Conservation (phyloP, 2,113 vertebrate genomes). For the Brienomyrus brachyistius region DNA sequence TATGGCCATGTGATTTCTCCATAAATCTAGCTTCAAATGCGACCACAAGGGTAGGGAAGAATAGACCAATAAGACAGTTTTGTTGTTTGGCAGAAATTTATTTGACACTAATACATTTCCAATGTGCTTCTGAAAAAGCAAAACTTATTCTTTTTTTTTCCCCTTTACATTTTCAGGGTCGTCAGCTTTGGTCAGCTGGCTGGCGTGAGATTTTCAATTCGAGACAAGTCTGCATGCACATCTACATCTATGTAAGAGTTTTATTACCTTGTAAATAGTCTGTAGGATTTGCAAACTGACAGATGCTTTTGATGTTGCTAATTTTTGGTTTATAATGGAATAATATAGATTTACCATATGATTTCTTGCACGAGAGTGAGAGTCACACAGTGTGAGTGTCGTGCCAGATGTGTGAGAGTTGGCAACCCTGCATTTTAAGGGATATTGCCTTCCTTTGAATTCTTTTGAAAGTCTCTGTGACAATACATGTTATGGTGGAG, state of each 20-base stretch:
- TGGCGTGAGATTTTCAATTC: neutral
- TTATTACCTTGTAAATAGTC: neutral
- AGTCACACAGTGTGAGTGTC: neutral
- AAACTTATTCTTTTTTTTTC: neutral
- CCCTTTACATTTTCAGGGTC: neutral
- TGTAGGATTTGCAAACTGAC: neutral
- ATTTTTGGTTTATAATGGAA: neutral
- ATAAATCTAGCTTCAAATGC: neutral
- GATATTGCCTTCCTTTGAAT: neutral
- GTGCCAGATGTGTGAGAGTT: neutral
- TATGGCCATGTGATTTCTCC: neutral
- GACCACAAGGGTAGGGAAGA: neutral
- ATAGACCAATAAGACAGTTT: neutral
- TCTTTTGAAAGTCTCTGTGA: neutral
- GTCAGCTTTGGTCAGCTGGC: neutral
- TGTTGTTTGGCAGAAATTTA: neutral
- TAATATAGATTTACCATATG: neutral
- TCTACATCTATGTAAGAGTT: neutral
- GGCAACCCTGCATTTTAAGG: neutral
- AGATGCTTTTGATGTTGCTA: neutral
- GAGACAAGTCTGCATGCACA: neutral
- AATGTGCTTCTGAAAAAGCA: neutral
- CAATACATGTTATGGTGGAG: neutral
- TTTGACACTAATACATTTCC: neutral
- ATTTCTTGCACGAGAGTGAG: neutral